These are phyloP conservation scores for Muscicapa striata DNA, from an alignment of 2,797 vertebrate genomes.

Conservation along the genomic window DNA sequence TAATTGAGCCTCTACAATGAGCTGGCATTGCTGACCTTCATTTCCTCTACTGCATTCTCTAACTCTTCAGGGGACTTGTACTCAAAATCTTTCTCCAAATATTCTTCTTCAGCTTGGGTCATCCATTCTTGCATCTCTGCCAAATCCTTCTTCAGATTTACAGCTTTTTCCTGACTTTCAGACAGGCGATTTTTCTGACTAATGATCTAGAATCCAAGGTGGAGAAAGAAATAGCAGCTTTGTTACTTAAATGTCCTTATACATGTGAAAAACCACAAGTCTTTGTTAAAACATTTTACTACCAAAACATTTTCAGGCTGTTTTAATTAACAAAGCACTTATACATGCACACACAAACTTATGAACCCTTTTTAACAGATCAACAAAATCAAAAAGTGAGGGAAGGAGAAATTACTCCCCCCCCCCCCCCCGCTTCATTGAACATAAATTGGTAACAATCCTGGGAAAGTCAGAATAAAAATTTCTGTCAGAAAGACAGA, in stretches of 20 bases:
- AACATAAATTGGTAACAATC: neutral
- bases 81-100: constrained; percentile 96
- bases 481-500: neutral
- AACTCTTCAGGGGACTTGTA: constrained; percentile 96
- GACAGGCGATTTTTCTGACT: constrained; percentile 84
- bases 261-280: neutral
- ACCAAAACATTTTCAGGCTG: neutral
- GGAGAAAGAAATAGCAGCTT: neutral
- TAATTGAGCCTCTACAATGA: neutral
- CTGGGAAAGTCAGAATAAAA: neutral
- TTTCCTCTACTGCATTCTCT: constrained; percentile 91
- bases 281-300: neutral
- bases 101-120: constrained; percentile 94
- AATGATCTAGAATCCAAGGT: constrained; percentile 80
- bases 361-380: neutral
- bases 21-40: constrained; percentile 86
- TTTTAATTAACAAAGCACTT: neutral
- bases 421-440: neutral
- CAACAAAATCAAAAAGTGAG: neutral
- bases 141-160: constrained; percentile 95
- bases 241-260: neutral
- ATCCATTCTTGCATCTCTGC: constrained; percentile 99
- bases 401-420: neutral
- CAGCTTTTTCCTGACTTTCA: constrained; percentile 90
- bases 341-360: fast-evolving